Evolutionary conservation across 2,888 invertebrate genomes (phyloP), one percentile per base, ranked within the genome.

Genomic region (Amphimallon solstitiale): DNA sequence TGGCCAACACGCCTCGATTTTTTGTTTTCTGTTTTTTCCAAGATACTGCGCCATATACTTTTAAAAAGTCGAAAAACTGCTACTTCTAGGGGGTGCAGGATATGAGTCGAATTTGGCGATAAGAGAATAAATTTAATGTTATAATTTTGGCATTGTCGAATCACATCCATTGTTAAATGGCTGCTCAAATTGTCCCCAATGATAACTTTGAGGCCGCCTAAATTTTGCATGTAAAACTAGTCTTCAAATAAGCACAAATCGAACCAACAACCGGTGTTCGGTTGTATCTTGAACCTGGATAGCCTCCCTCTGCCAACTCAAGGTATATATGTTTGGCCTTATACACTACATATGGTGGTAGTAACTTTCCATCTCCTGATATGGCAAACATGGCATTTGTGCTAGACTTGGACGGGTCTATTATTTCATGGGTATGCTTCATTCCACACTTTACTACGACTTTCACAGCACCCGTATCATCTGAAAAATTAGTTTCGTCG

Each of bases 401-500:
- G 43, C 66, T 70, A n/a, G 59, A 54, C 59, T 71, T 70, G 10
- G 69, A 63, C 10, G 37, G 59, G 37, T 72, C 71, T 7, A 68
- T 61, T 37, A 51, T 73, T 21, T 74, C 63, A 59, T 78, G 74
- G 34, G 77, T 73, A 70, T 81, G 76, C 66, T 79, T 79, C 1
- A 61, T 56, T 29, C 78, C 79, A 62, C 74, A 70, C 40, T 76
- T 71, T 6, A 66, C 59, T 9, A 74, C 63, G 7, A 76, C 71
- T 66, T 72, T 76, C 54, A 72, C 72, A 43, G 68, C 68, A 0
- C 78, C 79, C 10, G 79, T 78, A 59, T 82, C 78, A 63, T 80
- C 80, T 9, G 71, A 56, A 12, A 81, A 70, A 59, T 79, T 79
- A 1, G 78, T 79, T 68, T 80, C 79, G 66, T 81, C 79, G 70